Evolutionary conservation across 2,113 vertebrate species (phyloP), one percentile per base, ranked within the genome.

Genomic region (Rhinogobius similis): DNA sequence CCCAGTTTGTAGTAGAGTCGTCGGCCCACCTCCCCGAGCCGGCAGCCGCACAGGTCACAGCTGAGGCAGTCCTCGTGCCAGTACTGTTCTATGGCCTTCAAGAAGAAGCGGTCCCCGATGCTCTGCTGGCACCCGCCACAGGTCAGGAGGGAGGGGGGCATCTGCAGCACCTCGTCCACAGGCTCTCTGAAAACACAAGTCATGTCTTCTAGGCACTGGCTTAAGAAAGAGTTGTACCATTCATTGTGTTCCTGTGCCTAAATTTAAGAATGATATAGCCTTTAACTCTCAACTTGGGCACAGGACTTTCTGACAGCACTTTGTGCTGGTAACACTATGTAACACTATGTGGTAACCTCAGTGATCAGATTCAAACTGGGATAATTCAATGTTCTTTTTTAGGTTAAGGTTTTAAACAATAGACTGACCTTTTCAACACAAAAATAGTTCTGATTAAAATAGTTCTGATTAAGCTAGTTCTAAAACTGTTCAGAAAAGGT

Each of bases 51-150:
- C 50, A 99, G 93, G 90, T 99, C 98, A 1, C 98, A 99, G 93
- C 97, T 99, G 76, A 99, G 94, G 69, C 98, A 99, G 90, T 99
- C 98, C 81, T 99, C 98, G 0, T 99, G 98, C 98, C 98, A 99
- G 93, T 99, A 99, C 90, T 97, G 97, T 74, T 99, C 98, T 24
- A 99, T 98, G 91, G 98, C 98, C 87, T 99, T 99, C 16, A 99
- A 93, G 93, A 99, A 99, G 82, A 99, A 99, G 11, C 98, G 94
- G 92, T 99, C 98, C 43, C 97, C 97, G 1, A 99, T 99, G 88
- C 93, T 98, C 92, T 99, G 98, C 88, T 99, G 98, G 92, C 98
- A 99, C 2, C 97, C 98, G 0, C 97, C 97, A 0, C 98, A 99
- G 66, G 94, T 98, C 92, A 99, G 92, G 86, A 98, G 90, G 6